Evolutionary conservation across 1,140 invertebrate species (phyloP).

Genomic region (Ectropis grisescens): DNA sequence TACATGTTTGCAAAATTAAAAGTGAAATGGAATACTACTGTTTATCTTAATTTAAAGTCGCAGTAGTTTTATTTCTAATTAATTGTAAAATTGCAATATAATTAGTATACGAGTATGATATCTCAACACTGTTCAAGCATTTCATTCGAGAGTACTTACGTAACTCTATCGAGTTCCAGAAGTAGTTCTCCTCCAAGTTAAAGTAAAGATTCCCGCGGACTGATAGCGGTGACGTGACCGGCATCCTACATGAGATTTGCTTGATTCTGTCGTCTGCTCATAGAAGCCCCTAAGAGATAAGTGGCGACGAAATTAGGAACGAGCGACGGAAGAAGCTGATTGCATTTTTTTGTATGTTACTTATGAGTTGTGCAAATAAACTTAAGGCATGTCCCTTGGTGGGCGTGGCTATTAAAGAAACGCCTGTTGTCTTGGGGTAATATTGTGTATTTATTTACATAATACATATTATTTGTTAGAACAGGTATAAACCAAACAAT

Average conservation of each 20-base stretch:
- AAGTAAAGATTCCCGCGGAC: slow-evolving; percentile 19
- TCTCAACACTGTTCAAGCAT: not conserved
- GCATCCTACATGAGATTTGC: slow-evolving; percentile 22
- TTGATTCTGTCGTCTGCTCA: slow-evolving; percentile 33
- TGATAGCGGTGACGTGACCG: slow-evolving; percentile 26
- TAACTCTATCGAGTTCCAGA: slow-evolving; percentile 5
- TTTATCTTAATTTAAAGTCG: not conserved
- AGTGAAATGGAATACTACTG: not conserved
- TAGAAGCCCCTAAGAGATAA: too few relatives aligned
- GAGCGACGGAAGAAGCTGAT: not conserved
- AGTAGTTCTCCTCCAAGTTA: slow-evolving; percentile 15
- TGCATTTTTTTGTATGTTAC: not conserved
- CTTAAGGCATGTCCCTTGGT: too few relatives aligned
- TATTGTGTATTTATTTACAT: not conserved
- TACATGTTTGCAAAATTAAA: too few relatives aligned
- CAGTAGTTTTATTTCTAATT: not conserved
- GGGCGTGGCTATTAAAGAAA: not conserved
- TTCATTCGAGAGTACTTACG: slow-evolving; percentile 1
- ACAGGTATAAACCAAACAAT: too few relatives aligned
- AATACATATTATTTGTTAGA: too few relatives aligned
- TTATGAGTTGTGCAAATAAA: not conserved
- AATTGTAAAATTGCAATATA: not conserved
- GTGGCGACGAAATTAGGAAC: slow-evolving; percentile 6
- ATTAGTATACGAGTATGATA: not conserved
- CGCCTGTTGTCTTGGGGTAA: not conserved